Conservation (phyloP, 92 coral and sea anemone genomes). For the Epizoanthus rinbou region DNA sequence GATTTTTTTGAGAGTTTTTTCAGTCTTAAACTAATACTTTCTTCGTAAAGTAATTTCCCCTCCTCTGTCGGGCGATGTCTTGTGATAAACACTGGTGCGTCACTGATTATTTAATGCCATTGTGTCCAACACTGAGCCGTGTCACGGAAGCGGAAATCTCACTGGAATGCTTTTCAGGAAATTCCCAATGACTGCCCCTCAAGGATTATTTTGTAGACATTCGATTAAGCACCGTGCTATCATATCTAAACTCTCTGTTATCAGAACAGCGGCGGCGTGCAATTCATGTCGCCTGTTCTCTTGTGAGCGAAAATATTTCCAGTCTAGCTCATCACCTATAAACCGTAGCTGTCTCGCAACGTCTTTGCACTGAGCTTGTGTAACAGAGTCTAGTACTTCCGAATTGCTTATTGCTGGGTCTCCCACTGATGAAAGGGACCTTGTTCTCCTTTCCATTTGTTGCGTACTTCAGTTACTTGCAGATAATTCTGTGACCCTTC, state of each 20-base stretch:
- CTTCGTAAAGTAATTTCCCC: too few relatives aligned
- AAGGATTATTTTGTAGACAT: slow-evolving; percentile 4
- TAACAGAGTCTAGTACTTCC: background rate
- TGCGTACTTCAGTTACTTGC: too few relatives aligned
- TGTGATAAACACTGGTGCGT: too few relatives aligned
- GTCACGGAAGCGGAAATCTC: too few relatives aligned
- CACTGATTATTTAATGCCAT: too few relatives aligned
- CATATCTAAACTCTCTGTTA: background rate
- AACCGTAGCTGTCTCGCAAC: slow-evolving; percentile 1
- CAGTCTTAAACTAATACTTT: too few relatives aligned
- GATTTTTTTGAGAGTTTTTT: too few relatives aligned
- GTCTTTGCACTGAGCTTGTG: slow-evolving; percentile 11
- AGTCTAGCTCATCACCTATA: slow-evolving; percentile 23
- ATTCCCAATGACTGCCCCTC: background rate
- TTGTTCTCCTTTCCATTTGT: background rate
- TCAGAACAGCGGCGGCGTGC: background rate
- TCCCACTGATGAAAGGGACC: too few relatives aligned
- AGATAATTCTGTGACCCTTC: background rate
- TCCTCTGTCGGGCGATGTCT: too few relatives aligned
- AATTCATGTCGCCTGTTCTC: background rate
- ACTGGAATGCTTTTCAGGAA: too few relatives aligned
- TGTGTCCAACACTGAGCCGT: too few relatives aligned
- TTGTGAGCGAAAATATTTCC: slow-evolving; percentile 9
- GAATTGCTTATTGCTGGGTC: background rate
- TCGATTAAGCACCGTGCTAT: background rate